These are phyloP conservation scores for Amblyteles armatorius DNA, from an alignment of 2,888 invertebrate species.

Conservation along the genomic window DNA sequence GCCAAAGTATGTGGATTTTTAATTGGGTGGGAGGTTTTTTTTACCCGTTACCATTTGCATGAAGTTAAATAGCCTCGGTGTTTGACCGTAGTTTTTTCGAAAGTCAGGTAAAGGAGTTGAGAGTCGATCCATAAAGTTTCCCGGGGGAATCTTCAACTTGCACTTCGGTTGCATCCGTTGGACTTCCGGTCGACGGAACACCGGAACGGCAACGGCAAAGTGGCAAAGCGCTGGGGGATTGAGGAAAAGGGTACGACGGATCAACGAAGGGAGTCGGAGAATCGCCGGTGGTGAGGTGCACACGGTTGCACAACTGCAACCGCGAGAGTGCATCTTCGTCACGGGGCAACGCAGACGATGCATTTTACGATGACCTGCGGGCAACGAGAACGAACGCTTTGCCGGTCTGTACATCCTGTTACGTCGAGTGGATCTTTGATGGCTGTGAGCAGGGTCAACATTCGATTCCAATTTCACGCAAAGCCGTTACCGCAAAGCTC, in stretches of 20 bases:
- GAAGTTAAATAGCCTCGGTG: neutral
- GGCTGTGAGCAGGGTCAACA: neutral
- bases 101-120: neutral
- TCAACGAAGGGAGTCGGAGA: conserved; percentile 9
- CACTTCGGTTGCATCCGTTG: conserved; percentile 66
- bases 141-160: conserved; percentile 62
- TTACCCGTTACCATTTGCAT: neutral
- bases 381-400: neutral
- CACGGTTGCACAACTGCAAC: neutral
- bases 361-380: conserved; percentile 31
- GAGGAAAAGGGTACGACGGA: conserved; percentile 10
- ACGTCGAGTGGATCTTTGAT: conserved; percentile 5
- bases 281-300: neutral
- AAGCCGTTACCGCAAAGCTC: no score
- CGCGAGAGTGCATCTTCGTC: conserved; percentile 33
- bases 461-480: conserved; percentile 2
- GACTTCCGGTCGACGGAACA: conserved; percentile 53
- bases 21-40: neutral
- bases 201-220: conserved; percentile 26
- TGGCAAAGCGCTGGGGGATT: neutral
- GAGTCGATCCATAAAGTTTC: conserved; percentile 26
- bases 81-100: neutral
- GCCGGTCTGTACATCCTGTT: neutral
- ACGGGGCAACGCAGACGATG: conserved; percentile 1
- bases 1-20: neutral